Percentiles rank a stretch among this genome's conserved stretches.
These are phyloP conservation scores for Meles meles DNA, from an alignment of 2,113 vertebrate species.

Conservation along the genomic window DNA sequence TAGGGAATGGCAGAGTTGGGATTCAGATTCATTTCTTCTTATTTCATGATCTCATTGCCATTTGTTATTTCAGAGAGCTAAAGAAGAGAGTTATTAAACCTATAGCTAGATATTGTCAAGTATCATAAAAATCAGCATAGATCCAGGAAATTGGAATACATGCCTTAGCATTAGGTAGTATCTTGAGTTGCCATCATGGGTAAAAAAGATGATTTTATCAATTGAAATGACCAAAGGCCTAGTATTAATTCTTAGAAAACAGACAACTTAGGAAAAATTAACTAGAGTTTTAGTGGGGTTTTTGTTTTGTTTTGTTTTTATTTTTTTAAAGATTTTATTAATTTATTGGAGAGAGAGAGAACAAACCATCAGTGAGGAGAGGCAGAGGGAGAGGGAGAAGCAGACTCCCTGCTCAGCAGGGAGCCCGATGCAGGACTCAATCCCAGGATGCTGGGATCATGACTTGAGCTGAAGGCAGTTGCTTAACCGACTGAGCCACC, in stretches of 20 bases:
- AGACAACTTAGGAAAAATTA: neutral
- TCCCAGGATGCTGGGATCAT: too few species aligned
- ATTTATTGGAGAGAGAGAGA: too few species aligned
- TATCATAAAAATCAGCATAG: constrained; percentile 29
- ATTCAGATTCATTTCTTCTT: constrained; percentile 33
- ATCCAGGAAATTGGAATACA: neutral
- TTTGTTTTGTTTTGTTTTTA: too few species aligned
- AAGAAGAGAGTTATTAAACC: constrained; percentile 1
- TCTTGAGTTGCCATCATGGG: neutral
- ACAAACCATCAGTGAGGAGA: too few species aligned
- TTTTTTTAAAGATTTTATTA: too few species aligned
- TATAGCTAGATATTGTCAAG: neutral
- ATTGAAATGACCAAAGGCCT: constrained; percentile 18
- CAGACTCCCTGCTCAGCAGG: too few species aligned
- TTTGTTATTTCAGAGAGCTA: neutral
- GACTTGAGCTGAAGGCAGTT: too few species aligned
- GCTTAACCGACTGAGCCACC: too few species aligned
- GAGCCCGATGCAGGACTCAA: too few species aligned
- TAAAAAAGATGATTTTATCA: constrained; percentile 11
- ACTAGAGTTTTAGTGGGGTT: neutral
- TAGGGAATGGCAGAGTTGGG: neutral
- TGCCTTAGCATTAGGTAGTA: constrained; percentile 4
- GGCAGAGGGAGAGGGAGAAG: too few species aligned
- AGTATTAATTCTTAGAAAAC: neutral
- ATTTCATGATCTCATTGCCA: neutral